Evolutionary conservation across 35 echinoderm and acorn worm species (phyloP), one percentile per base, ranked within the genome.

Genomic region (Strongylocentrotus purpuratus): DNA sequence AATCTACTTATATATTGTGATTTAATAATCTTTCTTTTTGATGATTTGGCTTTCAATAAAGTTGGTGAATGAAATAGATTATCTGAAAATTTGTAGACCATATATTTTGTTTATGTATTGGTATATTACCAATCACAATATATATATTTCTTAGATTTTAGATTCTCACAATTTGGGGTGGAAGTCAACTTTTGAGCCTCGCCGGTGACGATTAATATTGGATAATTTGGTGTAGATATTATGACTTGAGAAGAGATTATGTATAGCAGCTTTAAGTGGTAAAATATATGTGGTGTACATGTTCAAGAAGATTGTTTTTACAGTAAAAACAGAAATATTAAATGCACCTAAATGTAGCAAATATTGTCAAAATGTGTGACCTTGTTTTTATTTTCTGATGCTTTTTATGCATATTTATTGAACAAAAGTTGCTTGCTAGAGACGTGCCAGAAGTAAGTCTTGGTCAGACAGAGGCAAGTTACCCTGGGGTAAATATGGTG

Each of bases 271-370:
- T 93, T 32, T 50, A 47, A 93, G 31, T 93, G 91, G 91, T 58
- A 31, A 50, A 47, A 31, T 93, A 58, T 93, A 93, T 93, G 91
- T 93, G 91, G 91, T 93, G 91, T 93, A 93, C 10, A 93, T 93
- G 91, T 93, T 93, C 48, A 32, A 93, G n/a, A 93, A 93, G 65
- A 50, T 93, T 93, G 91, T 93, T 93, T 93, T 93, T 93, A 93
- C 91, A 93, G 91, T 93, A 93, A 93, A 93, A 93, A 58, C 10
- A 93, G 22, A 50, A 93, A 50, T 47, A 93, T 48, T 50, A 93
- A 93, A 93, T 93, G 91, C 91, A 93, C 91, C 32, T 93, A 93
- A 93, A 93, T 93, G 48, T 89, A 89, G 87, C 87, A 89, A 89
- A 89, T 7, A 78, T 55, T 10, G 1, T 28, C 20, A 78, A 78